Conservation (phyloP, 2,797 vertebrate species). For the Poecilia gillii region DNA sequence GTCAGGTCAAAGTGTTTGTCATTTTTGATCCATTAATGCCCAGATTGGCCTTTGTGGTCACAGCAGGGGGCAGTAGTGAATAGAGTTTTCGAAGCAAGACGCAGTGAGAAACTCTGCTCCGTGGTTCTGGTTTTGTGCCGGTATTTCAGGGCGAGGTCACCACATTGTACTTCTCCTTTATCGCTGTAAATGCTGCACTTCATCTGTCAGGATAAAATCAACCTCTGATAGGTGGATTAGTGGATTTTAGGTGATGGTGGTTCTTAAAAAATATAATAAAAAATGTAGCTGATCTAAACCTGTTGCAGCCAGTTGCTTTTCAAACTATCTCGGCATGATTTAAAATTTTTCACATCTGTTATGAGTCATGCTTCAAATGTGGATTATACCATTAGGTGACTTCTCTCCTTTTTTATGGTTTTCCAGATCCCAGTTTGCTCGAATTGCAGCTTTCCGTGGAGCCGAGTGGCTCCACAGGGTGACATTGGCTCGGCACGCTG, state of each 20-base stretch:
- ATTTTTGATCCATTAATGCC: background rate
- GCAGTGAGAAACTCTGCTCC: background rate
- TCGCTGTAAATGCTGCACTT: conserved; percentile 7
- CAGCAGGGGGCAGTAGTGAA: conserved; percentile 79
- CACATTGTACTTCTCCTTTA: conserved; percentile 13
- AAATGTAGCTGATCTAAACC: background rate
- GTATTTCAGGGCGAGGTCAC: conserved; percentile 44
- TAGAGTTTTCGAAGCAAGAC: conserved; percentile 37
- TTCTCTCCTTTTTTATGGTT: conserved; percentile 36
- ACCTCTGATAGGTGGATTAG: conserved; percentile 9
- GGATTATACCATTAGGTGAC: conserved; percentile 51
- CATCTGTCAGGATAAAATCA: conserved; percentile 8
- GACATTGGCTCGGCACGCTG: conserved; percentile 37
- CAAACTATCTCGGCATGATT: conserved; percentile 1
- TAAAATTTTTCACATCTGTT: conserved; percentile 20
- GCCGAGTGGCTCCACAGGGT: conserved; percentile 48
- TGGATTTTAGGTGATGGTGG: background rate
- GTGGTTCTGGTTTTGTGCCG: conserved; percentile 10
- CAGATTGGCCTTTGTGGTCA: conserved; percentile 12
- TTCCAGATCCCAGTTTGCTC: conserved; percentile 38
- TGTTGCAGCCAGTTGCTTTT: background rate
- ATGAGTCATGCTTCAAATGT: conserved; percentile 34
- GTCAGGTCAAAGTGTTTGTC: background rate
- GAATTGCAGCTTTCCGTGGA: conserved; percentile 53
- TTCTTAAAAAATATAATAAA: background rate